A percentile compares a stretch with the other conserved stretches of the same genome.
These are phyloP conservation scores for Habrosyne pyritoides DNA, from an alignment of 2,888 invertebrate genomes.

Conservation along the genomic window DNA sequence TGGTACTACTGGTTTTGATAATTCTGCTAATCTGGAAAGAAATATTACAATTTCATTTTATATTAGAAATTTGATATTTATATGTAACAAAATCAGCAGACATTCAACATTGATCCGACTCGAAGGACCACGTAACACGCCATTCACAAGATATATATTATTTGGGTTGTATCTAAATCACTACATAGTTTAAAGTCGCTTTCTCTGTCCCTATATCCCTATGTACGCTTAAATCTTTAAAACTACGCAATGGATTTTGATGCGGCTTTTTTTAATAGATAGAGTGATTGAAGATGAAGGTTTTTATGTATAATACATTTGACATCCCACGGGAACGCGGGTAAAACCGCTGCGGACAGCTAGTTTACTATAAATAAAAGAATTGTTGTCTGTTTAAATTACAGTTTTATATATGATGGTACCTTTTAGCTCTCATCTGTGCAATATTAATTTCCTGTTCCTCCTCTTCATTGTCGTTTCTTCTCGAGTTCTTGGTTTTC, in stretches of 20 bases:
- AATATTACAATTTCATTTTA: background rate
- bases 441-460: constrained; percentile 80
- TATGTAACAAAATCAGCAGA: background rate
- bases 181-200: too few species aligned
- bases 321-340: too few species aligned
- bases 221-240: too few species aligned
- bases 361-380: too few species aligned
- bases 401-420: background rate
- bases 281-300: too few species aligned
- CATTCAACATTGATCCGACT: background rate
- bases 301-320: too few species aligned
- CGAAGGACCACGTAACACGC: background rate
- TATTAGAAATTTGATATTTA: background rate
- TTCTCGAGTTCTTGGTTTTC: constrained; percentile 82
- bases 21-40: constrained; percentile 64
- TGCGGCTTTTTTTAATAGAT: too few species aligned
- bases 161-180: background rate
- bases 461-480: constrained; percentile 74
- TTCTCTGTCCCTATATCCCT: too few species aligned
- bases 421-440: constrained; percentile 82
- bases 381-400: too few species aligned
- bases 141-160: background rate
- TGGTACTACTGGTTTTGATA: constrained; percentile 74
- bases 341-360: too few species aligned
- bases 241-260: too few species aligned